Evolutionary conservation across 35 echinoderm and acorn worm genomes (phyloP).

Genomic region (Heliocidaris erythrogramma): DNA sequence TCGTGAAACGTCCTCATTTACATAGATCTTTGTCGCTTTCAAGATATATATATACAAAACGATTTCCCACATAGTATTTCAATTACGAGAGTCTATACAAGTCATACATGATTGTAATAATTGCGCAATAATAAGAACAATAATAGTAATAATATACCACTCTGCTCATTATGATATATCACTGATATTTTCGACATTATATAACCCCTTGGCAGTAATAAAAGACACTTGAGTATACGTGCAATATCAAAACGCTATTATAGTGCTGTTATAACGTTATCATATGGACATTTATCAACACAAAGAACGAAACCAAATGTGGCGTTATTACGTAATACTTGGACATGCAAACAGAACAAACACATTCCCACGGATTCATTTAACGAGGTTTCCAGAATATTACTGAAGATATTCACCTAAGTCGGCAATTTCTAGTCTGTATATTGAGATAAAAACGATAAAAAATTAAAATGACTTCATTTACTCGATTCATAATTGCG

Average conservation of each 20-base stretch:
- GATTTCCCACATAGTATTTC: slow-evolving; percentile 36
- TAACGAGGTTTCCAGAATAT: too few relatives aligned
- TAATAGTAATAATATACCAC: background rate
- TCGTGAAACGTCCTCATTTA: slow-evolving; percentile 39
- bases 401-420: too few relatives aligned
- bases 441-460: too few relatives aligned
- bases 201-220: slow-evolving; percentile 41
- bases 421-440: too few relatives aligned
- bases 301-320: background rate
- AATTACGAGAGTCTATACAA: slow-evolving; percentile 40
- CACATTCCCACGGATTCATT: background rate
- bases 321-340: slow-evolving; percentile 17
- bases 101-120: slow-evolving; percentile 33
- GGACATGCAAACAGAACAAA: background rate
- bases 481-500: too few relatives aligned
- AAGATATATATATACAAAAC: slow-evolving; percentile 46
- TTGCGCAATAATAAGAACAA: background rate
- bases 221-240: slow-evolving; percentile 54
- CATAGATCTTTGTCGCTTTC: slow-evolving; percentile 37
- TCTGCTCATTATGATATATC: slow-evolving; percentile 25
- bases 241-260: slow-evolving; percentile 37
- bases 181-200: slow-evolving; percentile 15
- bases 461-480: too few relatives aligned
- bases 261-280: slow-evolving; percentile 27
- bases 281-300: background rate